Base-by-base conservation (phyloP, 2,113 vertebrate species). In the Oophaga pumilio region DNA sequence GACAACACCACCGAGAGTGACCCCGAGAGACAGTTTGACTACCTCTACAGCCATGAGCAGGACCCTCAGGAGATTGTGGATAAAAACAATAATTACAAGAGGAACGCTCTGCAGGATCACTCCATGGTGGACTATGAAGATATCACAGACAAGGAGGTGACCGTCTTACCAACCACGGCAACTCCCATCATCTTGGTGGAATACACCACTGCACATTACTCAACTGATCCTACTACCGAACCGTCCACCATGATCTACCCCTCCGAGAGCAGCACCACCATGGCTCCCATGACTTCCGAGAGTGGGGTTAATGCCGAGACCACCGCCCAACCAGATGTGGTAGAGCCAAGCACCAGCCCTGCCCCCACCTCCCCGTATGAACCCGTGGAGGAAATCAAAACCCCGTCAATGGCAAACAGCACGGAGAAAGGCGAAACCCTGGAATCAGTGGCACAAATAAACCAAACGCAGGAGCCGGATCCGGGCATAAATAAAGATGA, bases 41-140 rank as follows among this genome's bases (percentile, higher is more conserved):
- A 95, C 87, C 94, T 94, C 0, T 93, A 95, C 88, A 94, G 93
- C 88, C 95, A 96, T 0, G 95, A 97, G 90, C 96, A 94, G 88
- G 95, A 96, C 89, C 93, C 91, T 18, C 84, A 90, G 0, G 93
- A 94, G 22, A 17, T 50, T 5, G 49, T 50, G 12, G 76, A 91
- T 89, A 85, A 85, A 85, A 1, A 76, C 91, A 88, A 88, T 53
- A 88, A 80, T 59, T 88, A 77, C 26, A 88, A 88, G 33, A 88
- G 86, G 15, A 86, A 82, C 15, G 82, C 76, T 11, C 78, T 85
- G 66, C 86, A 85, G 8, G 87, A 84, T 28, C 60, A 60, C 18
- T 81, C 71, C 50, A 76, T 74, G 62, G 6, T 53, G 78, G 87
- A 85, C n/a, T 88, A 85, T 33, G 85, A 82, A 6, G 80, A 82